Base-by-base conservation (phyloP, 1,140 invertebrate genomes). In the Caerostris darwini region DNA sequence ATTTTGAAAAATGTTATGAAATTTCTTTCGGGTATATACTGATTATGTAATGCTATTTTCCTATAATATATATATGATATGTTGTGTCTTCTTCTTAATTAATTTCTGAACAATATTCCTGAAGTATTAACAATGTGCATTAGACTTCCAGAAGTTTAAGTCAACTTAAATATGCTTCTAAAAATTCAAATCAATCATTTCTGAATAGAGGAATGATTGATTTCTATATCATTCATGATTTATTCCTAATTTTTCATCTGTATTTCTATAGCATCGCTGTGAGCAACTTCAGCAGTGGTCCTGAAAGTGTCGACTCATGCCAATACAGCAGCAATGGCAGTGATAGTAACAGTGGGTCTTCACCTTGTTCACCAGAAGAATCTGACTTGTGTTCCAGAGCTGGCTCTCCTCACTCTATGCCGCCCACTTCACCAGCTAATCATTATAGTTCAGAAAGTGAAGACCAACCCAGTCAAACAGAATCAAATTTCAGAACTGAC, bases 231-330 rank as follows among this genome's bases (percentile, higher is more conserved):
- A 34, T 34, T 34, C 34, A 34, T 34, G 34, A 34, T 34, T 34
- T 34, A 34, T 34, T 34, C 34, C 10, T 64, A 64, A 64, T 59
- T 50, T 89, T 89, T 3, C 8, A 71, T 93, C 95, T 95, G 67
- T 96, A 95, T 53, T 67, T 64, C 14, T 64, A 64, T 87, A 94
- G 94, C 87, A 92, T 94, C 71, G 94, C 71, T 54, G 90, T 86
- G 4, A 94, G 94, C 87, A 94, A 87, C 71, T 92, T 92, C 69
- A 88, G 94, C 90, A 94, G 94, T 59, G 94, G 91, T 56, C 94
- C 92, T 34, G 94, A 90, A 81, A 90, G 90, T 86, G 90, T 92
- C 5, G 94, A 94, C 57, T 93, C 94, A 53, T 94, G 94, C 58
- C 90, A 94, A 17, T 94, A 94, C 67, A 94, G 92, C 85, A 94